These are phyloP conservation scores for Coecobrya sp. DNA, from an alignment of 2,888 invertebrate species.

Conservation along the genomic window DNA sequence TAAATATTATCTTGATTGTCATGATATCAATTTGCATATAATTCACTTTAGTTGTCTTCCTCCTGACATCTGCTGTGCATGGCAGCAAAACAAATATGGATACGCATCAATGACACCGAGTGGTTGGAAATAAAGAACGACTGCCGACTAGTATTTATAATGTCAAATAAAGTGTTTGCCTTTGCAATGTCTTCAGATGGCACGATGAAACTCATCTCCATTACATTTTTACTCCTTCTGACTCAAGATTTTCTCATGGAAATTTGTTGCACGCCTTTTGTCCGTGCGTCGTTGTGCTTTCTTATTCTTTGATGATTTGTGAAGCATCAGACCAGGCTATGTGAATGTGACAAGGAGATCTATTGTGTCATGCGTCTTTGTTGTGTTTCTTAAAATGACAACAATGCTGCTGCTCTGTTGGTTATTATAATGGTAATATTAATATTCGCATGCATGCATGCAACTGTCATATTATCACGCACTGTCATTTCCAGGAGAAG, in stretches of 20 bases:
- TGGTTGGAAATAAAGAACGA: background rate
- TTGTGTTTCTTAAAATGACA: slow-evolving; percentile 36
- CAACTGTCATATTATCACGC: slow-evolving; percentile 53
- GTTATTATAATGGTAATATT: background rate
- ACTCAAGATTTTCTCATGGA: background rate
- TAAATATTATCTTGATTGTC: slow-evolving; percentile 36
- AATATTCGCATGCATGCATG: slow-evolving; percentile 26
- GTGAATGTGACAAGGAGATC: slow-evolving; percentile 35
- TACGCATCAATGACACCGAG: background rate
- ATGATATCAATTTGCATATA: slow-evolving; percentile 50
- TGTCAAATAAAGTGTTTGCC: too few relatives aligned
- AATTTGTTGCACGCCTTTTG: slow-evolving; percentile 8
- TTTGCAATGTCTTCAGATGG: too few relatives aligned
- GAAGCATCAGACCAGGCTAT: too few relatives aligned
- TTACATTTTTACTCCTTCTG: background rate
- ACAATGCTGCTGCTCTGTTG: background rate
- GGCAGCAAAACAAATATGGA: slow-evolving; percentile 58
- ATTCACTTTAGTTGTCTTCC: slow-evolving; percentile 45
- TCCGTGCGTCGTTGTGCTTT: background rate
- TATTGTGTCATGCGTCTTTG: background rate
- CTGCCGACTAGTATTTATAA: too few relatives aligned
- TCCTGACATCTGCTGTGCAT: slow-evolving; percentile 48
- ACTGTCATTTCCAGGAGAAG: slow-evolving; percentile 57
- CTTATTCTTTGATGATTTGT: too few relatives aligned
- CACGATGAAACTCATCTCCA: too few relatives aligned